These are phyloP conservation scores for Alcis repandata DNA, from an alignment of 2,888 invertebrate species.

Conservation along the genomic window DNA sequence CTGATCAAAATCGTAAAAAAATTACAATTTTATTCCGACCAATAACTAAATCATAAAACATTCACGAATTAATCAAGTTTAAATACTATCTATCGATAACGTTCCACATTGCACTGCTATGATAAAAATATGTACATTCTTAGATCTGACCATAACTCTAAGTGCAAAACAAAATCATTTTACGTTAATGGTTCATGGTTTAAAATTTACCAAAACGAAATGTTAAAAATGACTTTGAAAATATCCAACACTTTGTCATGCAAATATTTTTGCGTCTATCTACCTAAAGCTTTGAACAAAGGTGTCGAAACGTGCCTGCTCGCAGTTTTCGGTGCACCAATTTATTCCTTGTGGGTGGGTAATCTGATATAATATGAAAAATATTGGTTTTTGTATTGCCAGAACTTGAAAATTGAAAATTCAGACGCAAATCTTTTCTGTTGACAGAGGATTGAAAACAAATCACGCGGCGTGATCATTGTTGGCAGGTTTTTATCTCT, in stretches of 20 bases:
- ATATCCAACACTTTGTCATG: not conserved
- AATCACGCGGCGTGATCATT: not conserved
- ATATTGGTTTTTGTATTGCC: conserved; percentile 2
- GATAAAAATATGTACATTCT: too few relatives aligned
- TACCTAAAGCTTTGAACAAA: not conserved
- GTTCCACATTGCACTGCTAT: too few relatives aligned
- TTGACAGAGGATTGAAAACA: not conserved
- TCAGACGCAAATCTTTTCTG: not conserved
- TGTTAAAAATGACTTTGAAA: not conserved
- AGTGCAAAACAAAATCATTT: too few relatives aligned
- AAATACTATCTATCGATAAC: too few relatives aligned
- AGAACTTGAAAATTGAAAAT: not conserved
- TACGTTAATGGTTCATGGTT: too few relatives aligned
- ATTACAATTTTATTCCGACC: too few relatives aligned
- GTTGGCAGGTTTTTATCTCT: not conserved
- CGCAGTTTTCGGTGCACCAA: conserved; percentile 1
- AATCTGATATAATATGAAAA: conserved; percentile 1
- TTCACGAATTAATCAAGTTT: not conserved
- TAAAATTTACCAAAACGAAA: not conserved
- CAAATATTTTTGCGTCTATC: conserved; percentile 7
- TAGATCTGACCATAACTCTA: too few relatives aligned
- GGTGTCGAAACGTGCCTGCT: conserved; percentile 2
- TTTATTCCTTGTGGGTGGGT: conserved; percentile 3
- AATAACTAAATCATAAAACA: too few relatives aligned
- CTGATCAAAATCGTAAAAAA: too few relatives aligned